Evolutionary conservation across 2,888 invertebrate species (phyloP), one percentile per base, ranked within the genome.

Genomic region (Sisyra nigra): DNA sequence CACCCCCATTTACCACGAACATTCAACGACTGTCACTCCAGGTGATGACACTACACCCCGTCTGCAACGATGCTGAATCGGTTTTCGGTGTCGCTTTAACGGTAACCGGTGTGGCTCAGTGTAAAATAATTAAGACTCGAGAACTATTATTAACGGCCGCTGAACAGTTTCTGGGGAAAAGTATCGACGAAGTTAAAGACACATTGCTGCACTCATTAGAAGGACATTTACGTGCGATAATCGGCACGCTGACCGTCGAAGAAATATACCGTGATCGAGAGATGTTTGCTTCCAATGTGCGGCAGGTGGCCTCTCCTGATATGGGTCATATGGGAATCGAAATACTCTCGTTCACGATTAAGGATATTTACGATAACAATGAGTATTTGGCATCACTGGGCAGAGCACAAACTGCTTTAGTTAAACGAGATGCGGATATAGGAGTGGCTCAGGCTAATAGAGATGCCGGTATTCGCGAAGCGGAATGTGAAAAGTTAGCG

Each of bases 261-360:
- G 91, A 92, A 71, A 87, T 93, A 48, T 93, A 92, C 74, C 84
- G 88, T 69, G 96, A 97, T 71, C 74, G 96, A 61, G 96, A 97
- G 63, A 93, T 94, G 67, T 97, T 97, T 72, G 96, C 97, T 49
- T 84, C 87, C 41, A 72, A 94, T 54, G 96, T 97, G 31, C 77
- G 96, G 55, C 96, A 97, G 68, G 94, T 92, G 41, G 96, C 96
- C 46, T 89, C 96, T 8, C 94, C 96, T 52, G 97, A 97, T 72
- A 93, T 97, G 48, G 94, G 94, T 37, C 84, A 93, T 57, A 97
- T 97, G 96, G 96, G 96, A 57, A 94, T 96, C 66, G 94, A 94
- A 71, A 94, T 97, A 59, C 77, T 97, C 48, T 93, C 92, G 51
- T 96, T 96, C 69, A 94, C 93, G 56, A 96, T 97, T 72, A 94